phyloP scores from a whole-genome alignment of 2,888 invertebrate genomes.

The Perdita meconis region DNA sequence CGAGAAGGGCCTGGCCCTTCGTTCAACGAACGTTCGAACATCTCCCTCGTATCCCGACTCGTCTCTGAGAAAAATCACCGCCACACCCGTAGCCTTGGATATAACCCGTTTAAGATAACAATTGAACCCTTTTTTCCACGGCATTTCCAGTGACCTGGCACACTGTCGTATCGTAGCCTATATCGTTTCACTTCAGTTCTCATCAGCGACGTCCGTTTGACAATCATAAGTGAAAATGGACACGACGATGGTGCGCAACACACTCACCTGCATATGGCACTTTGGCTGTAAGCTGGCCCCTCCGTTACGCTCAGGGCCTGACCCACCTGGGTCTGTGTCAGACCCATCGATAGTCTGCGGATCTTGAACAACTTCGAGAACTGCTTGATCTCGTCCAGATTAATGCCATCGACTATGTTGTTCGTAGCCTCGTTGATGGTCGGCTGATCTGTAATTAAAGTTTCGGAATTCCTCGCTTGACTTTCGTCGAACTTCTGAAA shows the following conservation, averaged over 20 bases:
- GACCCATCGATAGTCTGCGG: slow-evolving; percentile 94
- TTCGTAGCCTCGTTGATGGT: slow-evolving; percentile 97
- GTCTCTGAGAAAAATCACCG: slow-evolving; percentile 9
- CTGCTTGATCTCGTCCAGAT: slow-evolving; percentile 98
- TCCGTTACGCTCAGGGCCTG: slow-evolving; percentile 98
- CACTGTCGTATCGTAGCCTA: slow-evolving; percentile 64
- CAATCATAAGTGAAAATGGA: slow-evolving; percentile 15
- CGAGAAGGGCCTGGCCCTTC: neutral
- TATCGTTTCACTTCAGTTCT: slow-evolving; percentile 48
- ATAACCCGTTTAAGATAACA: too few relatives aligned
- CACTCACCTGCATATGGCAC: slow-evolving; percentile 98
- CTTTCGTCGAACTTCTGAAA: neutral
- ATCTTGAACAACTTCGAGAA: slow-evolving; percentile 99
- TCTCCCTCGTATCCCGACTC: slow-evolving; percentile 1
- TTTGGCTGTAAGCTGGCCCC: slow-evolving; percentile 99
- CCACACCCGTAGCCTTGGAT: too few relatives aligned
- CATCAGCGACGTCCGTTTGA: slow-evolving; percentile 64
- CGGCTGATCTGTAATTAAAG: slow-evolving; percentile 90
- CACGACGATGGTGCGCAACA: slow-evolving; percentile 24
- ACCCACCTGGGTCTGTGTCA: slow-evolving; percentile 99
- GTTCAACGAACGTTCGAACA: neutral
- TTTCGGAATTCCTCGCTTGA: slow-evolving; percentile 3
- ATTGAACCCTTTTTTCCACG: slow-evolving; percentile 46
- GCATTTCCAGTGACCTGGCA: slow-evolving; percentile 83
- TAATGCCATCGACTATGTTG: slow-evolving; percentile 98